A percentile compares a stretch with the other conserved stretches of the same genome.
These are phyloP conservation scores for Desmodus rotundus DNA, from an alignment of 2,113 vertebrate genomes.

Conservation along the genomic window DNA sequence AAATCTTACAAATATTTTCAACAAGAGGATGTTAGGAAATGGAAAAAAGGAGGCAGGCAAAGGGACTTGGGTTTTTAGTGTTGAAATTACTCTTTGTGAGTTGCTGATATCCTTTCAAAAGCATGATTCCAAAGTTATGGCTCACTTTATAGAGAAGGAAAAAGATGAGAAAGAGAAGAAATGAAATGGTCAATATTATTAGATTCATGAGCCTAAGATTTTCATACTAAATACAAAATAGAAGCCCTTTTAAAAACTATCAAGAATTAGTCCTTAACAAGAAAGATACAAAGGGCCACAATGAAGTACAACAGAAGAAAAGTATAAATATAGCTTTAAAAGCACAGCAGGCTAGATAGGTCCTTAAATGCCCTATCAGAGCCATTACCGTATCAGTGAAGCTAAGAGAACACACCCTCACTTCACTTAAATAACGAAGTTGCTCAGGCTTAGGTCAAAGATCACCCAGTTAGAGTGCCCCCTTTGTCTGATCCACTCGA, in stretches of 20 bases:
- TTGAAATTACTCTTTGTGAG: background rate
- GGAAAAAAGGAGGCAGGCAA: background rate
- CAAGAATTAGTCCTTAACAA: slow-evolving; percentile 30
- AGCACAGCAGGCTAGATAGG: slow-evolving; percentile 35
- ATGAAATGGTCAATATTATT: background rate
- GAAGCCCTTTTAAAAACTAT: slow-evolving; percentile 5
- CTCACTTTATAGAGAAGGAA: background rate
- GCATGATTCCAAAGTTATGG: background rate
- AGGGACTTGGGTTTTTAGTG: background rate
- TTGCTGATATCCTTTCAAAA: background rate
- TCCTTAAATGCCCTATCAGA: slow-evolving; percentile 15
- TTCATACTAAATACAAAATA: slow-evolving; percentile 25
- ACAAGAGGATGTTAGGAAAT: background rate
- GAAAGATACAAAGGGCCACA: background rate
- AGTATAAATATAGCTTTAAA: slow-evolving; percentile 44
- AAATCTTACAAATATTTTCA: background rate
- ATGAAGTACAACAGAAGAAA: background rate
- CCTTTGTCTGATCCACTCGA: background rate
- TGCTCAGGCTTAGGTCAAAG: slow-evolving; percentile 42
- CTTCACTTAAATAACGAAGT: slow-evolving; percentile 39
- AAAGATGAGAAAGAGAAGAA: background rate
- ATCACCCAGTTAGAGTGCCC: background rate
- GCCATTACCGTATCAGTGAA: slow-evolving; percentile 8
- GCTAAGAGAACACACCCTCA: background rate
- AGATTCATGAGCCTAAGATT: background rate